These are phyloP conservation scores for Nothocercus nigrocapillus DNA, from an alignment of 2,113 vertebrate genomes.

Conservation along the genomic window DNA sequence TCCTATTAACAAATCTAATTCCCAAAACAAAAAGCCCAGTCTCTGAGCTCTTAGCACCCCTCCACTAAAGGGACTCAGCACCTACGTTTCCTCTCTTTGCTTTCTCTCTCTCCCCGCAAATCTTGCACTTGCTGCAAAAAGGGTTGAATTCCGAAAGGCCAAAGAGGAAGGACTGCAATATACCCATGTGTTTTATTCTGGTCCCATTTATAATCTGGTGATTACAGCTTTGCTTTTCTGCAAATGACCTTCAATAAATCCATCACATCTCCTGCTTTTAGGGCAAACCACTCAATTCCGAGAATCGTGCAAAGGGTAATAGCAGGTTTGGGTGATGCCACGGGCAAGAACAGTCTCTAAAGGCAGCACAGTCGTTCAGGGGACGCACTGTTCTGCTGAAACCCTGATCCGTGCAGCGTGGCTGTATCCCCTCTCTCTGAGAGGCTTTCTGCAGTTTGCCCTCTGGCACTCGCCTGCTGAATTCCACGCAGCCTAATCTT, in stretches of 20 bases:
- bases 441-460: neutral
- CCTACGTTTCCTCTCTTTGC: neutral
- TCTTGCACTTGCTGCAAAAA: neutral
- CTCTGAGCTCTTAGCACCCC: accelerated
- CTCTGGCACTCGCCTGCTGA: accelerated
- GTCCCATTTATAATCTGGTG: neutral
- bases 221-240: neutral
- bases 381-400: neutral
- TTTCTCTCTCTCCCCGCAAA: neutral
- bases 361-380: neutral
- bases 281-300: neutral
- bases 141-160: neutral
- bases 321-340: neutral
- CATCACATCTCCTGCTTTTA: neutral
- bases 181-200: neutral
- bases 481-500: accelerated
- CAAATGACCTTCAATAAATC: constrained; percentile 5
- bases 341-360: neutral
- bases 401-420: neutral
- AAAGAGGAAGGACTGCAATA: neutral
- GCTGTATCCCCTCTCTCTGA: too few relatives aligned
- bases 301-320: neutral
- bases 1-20: neutral
- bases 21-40: neutral
- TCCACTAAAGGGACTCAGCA: neutral